Evolutionary conservation across 2,113 vertebrate genomes (phyloP), one percentile per base, ranked within the genome.

Genomic region (Athene noctua): DNA sequence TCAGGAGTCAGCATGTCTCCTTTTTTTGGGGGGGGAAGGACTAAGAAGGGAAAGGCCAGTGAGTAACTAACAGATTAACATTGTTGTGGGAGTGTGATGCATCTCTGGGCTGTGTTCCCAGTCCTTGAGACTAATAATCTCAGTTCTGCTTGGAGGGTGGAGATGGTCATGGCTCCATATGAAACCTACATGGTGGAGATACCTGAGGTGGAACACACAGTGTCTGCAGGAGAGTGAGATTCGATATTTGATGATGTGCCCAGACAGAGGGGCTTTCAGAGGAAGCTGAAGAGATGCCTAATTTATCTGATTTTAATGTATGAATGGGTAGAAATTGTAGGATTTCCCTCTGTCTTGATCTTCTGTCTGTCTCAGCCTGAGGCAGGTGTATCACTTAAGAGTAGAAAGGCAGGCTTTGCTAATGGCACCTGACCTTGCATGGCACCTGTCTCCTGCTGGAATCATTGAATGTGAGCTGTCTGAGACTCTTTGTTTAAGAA

Each of bases 391-490:
- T 67, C 30, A 13, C 11, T 44, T 88, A 52, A 86, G 71, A 75
- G 57, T 36, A 80, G 68, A 61, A 86, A 86, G 74, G 29, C 26
- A 93, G 49, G 23, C 54, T 93, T 81, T 73, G 46, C 47, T 91
- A 65, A 75, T 68, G 52, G 63, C 46, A 68, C 29, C 19, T 88
- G 88, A 19, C 40, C 47, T 70, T 82, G 73, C 47, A 13, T 88
- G 92, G 55, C 18, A 21, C 63, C 72, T 86, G 19, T 80, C 75
- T 74, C 51, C 92, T 71, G 72, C 90, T 93, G 92, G 42, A 93
- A n/a, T 70, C 86, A 34, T 51, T 95, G 90, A 86, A 80, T 70
- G 21, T 55, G 54, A 80, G n/a, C 55, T 78, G 36, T 18, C 71
- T 80, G 65, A 94, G 83, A n/a, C 46, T 71, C 63, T 44, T 36